These are phyloP conservation scores for Psococerastis gibbosa DNA, from an alignment of 2,888 invertebrate species.

Conservation along the genomic window DNA sequence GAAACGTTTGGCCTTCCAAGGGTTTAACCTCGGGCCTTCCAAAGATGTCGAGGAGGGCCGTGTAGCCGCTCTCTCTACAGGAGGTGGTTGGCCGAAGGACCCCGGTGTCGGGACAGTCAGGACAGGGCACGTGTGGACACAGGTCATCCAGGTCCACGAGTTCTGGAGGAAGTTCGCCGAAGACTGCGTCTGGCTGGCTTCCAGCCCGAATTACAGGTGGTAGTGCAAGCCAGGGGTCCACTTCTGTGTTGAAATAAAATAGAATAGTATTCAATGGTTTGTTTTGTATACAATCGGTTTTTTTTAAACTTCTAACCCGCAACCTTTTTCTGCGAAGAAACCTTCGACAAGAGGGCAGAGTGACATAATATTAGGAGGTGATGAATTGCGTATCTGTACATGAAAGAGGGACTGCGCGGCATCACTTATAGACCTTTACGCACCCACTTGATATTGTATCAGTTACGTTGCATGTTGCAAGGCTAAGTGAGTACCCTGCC, in stretches of 20 bases:
- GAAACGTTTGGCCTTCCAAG: constrained; percentile 37
- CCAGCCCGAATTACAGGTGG: constrained; percentile 27
- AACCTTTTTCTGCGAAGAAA: constrained; percentile 10
- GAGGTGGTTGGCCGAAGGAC: constrained; percentile 26
- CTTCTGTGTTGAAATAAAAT: too few relatives aligned
- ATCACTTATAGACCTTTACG: too few relatives aligned
- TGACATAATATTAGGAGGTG: too few relatives aligned
- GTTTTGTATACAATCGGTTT: too few relatives aligned
- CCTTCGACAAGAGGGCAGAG: too few relatives aligned
- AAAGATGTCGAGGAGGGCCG: constrained; percentile 36
- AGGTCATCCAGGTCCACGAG: constrained; percentile 36
- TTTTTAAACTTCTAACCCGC: too few relatives aligned
- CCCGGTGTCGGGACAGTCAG: constrained; percentile 34
- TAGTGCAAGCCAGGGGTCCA: constrained; percentile 31
- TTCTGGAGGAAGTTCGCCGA: constrained; percentile 41
- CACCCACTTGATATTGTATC: too few relatives aligned
- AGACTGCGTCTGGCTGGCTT: constrained; percentile 27
- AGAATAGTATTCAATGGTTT: too few relatives aligned
- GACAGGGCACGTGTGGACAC: constrained; percentile 40
- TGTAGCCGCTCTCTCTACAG: constrained; percentile 37
- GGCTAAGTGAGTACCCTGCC: too few relatives aligned
- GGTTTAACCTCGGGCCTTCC: constrained; percentile 31
- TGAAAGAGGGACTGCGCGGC: too few relatives aligned
- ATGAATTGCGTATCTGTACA: too few relatives aligned
- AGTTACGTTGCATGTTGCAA: too few relatives aligned